Base-by-base conservation (phyloP, 2,888 invertebrate species). In the Chouioia cunea region DNA sequence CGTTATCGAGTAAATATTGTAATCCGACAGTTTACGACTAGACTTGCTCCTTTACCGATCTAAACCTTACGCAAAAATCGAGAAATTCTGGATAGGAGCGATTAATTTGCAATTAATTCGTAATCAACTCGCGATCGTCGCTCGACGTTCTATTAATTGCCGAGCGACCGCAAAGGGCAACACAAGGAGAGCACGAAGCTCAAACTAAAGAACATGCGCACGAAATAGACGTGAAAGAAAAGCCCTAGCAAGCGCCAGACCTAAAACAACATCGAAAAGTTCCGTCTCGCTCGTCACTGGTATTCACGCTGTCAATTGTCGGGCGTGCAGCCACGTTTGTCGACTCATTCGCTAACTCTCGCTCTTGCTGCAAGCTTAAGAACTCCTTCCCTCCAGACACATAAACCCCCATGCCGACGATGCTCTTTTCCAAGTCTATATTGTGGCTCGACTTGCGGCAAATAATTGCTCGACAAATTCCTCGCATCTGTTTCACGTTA, bases 181-280 rank as follows among this genome's bases (percentile, higher is more conserved):
- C n/a, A n/a, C n/a, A 22, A 6, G 6, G 18, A 53, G 6, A 44
- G 4, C 4, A 20, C 58, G 52, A 6, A 36, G 10, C 12, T 36
- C 10, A 12, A 27, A 22, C 20, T 18, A 66, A 59, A 48, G 59
- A 50, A 18, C n/a, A 63, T 10, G 36, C 6, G 36, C 50, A 15
- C 69, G 58, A 70, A 70, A 70, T 64, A 70, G 69, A 70, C 22
- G 50, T 44, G 58, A 69, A 63, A 63, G 69, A 69, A 69, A 64
- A 62, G 52, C 52, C 18, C 44, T 18, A 10, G 36, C 36, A 10
- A 6, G 6, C 6, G 36, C 57, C 63, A 69, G 69, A 69, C 69
- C 58, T 27, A 69, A 69, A 69, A 69, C 43, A 46, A 69, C 50
- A 18, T 14, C 52, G 16, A 36, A 57, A 43, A 56, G n/a, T 54